phyloP scores from a whole-genome alignment of 2,797 vertebrate species.

The Neomorphus geoffroyi region DNA sequence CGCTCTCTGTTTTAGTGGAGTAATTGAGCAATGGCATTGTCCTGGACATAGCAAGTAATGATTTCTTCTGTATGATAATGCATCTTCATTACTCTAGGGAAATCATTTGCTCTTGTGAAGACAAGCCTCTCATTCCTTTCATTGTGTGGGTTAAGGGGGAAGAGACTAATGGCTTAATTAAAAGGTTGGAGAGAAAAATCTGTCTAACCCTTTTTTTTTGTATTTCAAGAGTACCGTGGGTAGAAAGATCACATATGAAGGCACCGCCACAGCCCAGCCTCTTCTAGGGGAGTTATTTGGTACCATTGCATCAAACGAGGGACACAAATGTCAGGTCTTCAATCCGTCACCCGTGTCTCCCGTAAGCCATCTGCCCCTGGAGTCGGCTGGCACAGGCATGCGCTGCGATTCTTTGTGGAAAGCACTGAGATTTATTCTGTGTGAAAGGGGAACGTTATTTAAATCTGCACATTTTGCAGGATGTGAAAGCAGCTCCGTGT shows the following conservation, averaged over 20 bases:
- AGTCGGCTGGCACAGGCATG: neutral
- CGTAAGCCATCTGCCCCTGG: neutral
- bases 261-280: neutral
- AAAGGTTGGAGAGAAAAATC: conserved; percentile 33
- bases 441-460: conserved; percentile 7
- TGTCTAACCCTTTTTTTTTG: neutral
- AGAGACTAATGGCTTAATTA: conserved; percentile 62
- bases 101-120: conserved; percentile 57
- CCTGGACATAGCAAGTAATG: conserved; percentile 45
- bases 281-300: neutral
- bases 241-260: neutral
- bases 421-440: neutral
- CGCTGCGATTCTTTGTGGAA: rapidly evolving
- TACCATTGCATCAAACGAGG: neutral
- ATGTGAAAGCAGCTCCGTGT: neutral
- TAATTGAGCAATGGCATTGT: conserved; percentile 33
- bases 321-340: neutral
- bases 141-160: conserved; percentile 34
- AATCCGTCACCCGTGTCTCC: neutral
- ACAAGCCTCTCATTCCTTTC: conserved; percentile 29
- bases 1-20: neutral
- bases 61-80: conserved; percentile 61
- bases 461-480: conserved; percentile 26
- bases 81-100: conserved; percentile 59
- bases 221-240: neutral